Base-by-base conservation (phyloP, 2,797 vertebrate species). In the Pangasius djambal region DNA sequence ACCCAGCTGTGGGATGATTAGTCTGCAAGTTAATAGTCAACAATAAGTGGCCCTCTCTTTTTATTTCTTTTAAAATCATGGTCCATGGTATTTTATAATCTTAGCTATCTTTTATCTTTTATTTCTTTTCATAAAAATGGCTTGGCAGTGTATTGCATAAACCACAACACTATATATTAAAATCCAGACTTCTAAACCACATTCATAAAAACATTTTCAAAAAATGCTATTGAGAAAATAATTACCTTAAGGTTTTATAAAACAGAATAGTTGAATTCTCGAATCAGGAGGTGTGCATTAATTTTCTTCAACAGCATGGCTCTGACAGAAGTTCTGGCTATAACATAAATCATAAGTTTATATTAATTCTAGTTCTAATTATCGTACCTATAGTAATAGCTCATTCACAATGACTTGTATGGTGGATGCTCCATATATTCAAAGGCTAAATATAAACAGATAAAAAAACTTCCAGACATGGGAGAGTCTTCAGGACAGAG, bases 271-370 rank as follows among this genome's bases (percentile, higher is more conserved):
- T 34, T 55, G 50, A 55, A 31, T 57, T 55, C 15, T 55, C 3
- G 6, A 79, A 55, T 18, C 77, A 55, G 48, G 12, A 28, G 6
- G 48, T 55, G 48, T 52, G 48, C 28, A 79, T 79, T 79, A 20
- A 34, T 79, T 79, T 79, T 79, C n/a, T 55, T 31, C 50, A 79
- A 52, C 77, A 79, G 15, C 50, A 79, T 55, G 77, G 50, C 77
- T 55, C 50, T 55, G n/a, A 55, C 28, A 79, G 50, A 79, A 20
- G 28, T 31, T 79, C 50, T 18, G 7, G n/a, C 50, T 34, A 34
- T 52, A 52, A 78, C 48, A 78, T 31, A 34, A 79, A 79, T 79
- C 75, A 78, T 3, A 78, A 52, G 75, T 78, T 78, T 52, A 52
- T n/a, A 31, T 52, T 78, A 52, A 52, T 52, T 15, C 13, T 52